Base-by-base conservation (phyloP, 2,113 vertebrate species). In the Heloderma charlesbogerti region DNA sequence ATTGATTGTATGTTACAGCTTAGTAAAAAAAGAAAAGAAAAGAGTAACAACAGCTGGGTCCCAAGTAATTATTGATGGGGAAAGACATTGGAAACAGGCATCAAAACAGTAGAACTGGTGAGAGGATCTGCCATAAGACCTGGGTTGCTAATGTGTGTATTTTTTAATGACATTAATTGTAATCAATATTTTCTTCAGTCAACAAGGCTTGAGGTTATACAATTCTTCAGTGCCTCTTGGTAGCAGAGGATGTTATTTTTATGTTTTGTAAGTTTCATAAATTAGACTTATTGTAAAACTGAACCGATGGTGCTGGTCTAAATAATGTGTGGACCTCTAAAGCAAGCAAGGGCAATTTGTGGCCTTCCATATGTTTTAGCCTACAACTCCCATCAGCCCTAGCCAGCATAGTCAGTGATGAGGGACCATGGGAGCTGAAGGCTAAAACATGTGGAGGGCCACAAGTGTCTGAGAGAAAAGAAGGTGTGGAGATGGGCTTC, bases 1-100 rank as follows among this genome's bases (percentile, higher is more conserved):
- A 88, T 84, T 88, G 87, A 88, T 84, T 77, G 72, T 57, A 84
- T n/a, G 78, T 54, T 79, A 74, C 29, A 18, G 71, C 60, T 88
- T 34, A 54, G 12, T 25, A 31, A 20, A 85, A 31, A 88, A 82
- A 72, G n/a, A n/a, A n/a, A n/a, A n/a, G n/a, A n/a, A n/a, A n/a
- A n/a, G 0, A 10, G 8, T 15, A 3, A 29, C 6, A 45, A 60
- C 48, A 82, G 90, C 51, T 91, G 80, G 45, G 60, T 83, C 72
- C 77, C 45, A 84, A 88, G 34, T 88, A 66, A 78, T 84, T 88
- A 75, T 75, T 87, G 43, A 74, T 34, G 77, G 57, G 54, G 71
- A 8, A 88, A 69, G 43, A 6, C 34, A 77, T 6, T 74, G 43
- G 25, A 67, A 84, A 15, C 29, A 34, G 57, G 6, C 18, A 25